Base-by-base conservation (phyloP, 1,140 invertebrate species). In the Drosophila erecta region DNA sequence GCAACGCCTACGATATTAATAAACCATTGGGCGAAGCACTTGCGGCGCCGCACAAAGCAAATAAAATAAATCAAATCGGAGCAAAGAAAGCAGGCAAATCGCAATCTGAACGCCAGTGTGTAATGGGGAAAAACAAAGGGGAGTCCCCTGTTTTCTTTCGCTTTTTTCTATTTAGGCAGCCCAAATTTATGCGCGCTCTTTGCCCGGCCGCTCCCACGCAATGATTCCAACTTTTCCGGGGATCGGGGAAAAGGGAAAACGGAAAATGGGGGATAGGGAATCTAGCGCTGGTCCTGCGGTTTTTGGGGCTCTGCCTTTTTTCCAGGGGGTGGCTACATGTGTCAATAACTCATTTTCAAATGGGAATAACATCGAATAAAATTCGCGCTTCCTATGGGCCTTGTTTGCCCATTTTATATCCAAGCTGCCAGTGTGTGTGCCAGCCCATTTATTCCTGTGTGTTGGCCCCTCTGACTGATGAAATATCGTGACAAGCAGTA, bases 1-100 rank as follows among this genome's bases (percentile, higher is more conserved):
- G 84, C 70, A 64, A 89, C 81, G 79, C 84, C 83, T 81, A 84
- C 79, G 66, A 91, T 83, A 91, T 91, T 91, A 89, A 90, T 84
- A 90, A 78, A 76, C 76, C 83, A 72, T 80, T 79, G 75, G 64
- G 69, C 60, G 65, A 71, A 90, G 71, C 77, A 90, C 76, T 90
- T 90, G 87, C 89, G 83, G 89, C 90, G 89, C 84, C 84, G 90
- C 77, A 89, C 73, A 91, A 89, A 89, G 72, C 89, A 91, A 91
- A 91, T 91, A 91, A 91, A 91, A 91, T 91, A 91, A 91, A 91
- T 91, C 89, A 91, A 91, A 91, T 91, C 79, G 76, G 43, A 40
- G 54, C 58, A 79, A 58, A 70, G 73, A 83, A 83, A 79, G 72
- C 78, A 71, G 89, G 79, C 79, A 87, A 87, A 89, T 83, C 84